A percentile compares a stretch with the other conserved stretches of the same genome.
Evolutionary conservation across 1,140 invertebrate species (phyloP).

Genomic region (Glossosoma conforme): DNA sequence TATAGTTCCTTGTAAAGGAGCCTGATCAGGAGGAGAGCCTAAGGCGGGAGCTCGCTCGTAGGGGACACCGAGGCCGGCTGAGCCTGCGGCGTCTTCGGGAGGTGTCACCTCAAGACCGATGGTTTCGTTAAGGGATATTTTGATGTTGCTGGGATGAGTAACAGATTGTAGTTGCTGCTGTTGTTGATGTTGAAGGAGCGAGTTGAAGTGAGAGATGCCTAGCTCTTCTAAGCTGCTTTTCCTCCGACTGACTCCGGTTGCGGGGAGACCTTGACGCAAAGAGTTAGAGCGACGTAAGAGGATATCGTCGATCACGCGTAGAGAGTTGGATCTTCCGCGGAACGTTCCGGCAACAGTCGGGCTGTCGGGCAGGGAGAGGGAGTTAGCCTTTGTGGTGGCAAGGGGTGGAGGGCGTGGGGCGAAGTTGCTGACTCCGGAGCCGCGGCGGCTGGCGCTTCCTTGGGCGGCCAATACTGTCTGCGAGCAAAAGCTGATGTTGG

Average conservation of each 20-base stretch:
- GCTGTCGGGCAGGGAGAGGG: conserved; percentile 80
- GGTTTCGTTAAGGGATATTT: conserved; percentile 78
- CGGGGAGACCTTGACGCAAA: conserved; percentile 68
- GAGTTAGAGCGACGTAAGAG: conserved; percentile 78
- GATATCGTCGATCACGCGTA: conserved; percentile 80
- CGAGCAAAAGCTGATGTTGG: conserved; percentile 85
- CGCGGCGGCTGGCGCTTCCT: conserved; percentile 47
- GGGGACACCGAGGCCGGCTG: conserved; percentile 47
- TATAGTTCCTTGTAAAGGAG: conserved; percentile 80
- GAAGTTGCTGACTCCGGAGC: conserved; percentile 58
- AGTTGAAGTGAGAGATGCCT: conserved; percentile 69
- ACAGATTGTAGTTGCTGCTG: conserved; percentile 50
- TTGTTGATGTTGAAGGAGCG: conserved; percentile 51
- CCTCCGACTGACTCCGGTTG: conserved; percentile 50
- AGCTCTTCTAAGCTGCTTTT: conserved; percentile 84
- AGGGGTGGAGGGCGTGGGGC: conserved; percentile 68
- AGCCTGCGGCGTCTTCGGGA: conserved; percentile 63
- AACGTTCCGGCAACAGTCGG: conserved; percentile 71
- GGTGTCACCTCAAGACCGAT: conserved; percentile 82
- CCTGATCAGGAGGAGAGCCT: conserved; percentile 55
- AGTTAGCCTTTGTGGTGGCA: conserved; percentile 80
- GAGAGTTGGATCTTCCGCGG: conserved; percentile 76
- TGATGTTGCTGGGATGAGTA: conserved; percentile 62
- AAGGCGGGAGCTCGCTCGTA: conserved; percentile 38
- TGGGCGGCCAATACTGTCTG: conserved; percentile 64